phyloP scores from a whole-genome alignment of 2,888 invertebrate species.

The Tetragonisca angustula region DNA sequence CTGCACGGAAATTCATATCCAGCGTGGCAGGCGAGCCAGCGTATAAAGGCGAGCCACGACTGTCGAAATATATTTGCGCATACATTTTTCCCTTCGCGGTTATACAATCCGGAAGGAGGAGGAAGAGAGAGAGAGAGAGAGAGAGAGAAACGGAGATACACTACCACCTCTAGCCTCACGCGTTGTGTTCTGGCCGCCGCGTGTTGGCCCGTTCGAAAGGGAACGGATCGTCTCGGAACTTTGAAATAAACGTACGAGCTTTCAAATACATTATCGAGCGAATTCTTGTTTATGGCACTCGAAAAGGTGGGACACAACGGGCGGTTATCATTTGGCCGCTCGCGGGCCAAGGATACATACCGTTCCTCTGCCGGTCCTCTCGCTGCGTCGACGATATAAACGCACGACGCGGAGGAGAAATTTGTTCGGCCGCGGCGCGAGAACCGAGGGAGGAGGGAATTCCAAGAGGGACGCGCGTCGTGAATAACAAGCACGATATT shows the following conservation, averaged over 20 bases:
- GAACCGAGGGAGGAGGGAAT: conserved; percentile 12
- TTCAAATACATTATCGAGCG: conserved; percentile 73
- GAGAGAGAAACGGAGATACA: neutral
- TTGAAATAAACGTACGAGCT: conserved; percentile 70
- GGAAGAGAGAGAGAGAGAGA: neutral
- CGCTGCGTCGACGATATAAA: conserved; percentile 50
- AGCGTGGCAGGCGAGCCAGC: conserved; percentile 67
- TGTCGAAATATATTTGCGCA: conserved; percentile 74
- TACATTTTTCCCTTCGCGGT: conserved; percentile 72
- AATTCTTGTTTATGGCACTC: conserved; percentile 73
- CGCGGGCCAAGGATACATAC: conserved; percentile 19
- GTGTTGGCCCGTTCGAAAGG: neutral
- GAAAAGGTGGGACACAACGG: conserved; percentile 61
- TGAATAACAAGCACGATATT: conserved; percentile 66
- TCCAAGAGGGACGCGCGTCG: conserved; percentile 33
- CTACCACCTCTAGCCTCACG: conserved; percentile 25
- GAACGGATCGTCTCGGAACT: conserved; percentile 62
- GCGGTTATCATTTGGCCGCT: conserved; percentile 64
- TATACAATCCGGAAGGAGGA: conserved; percentile 66
- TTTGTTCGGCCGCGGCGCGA: conserved; percentile 39
- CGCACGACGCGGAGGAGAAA: conserved; percentile 38
- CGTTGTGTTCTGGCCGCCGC: conserved; percentile 1
- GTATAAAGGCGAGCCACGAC: conserved; percentile 71
- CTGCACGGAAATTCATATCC: conserved; percentile 74
- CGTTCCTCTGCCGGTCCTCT: neutral